Base-by-base conservation (phyloP, 2,888 invertebrate genomes). In the Synergus gifuensis region DNA sequence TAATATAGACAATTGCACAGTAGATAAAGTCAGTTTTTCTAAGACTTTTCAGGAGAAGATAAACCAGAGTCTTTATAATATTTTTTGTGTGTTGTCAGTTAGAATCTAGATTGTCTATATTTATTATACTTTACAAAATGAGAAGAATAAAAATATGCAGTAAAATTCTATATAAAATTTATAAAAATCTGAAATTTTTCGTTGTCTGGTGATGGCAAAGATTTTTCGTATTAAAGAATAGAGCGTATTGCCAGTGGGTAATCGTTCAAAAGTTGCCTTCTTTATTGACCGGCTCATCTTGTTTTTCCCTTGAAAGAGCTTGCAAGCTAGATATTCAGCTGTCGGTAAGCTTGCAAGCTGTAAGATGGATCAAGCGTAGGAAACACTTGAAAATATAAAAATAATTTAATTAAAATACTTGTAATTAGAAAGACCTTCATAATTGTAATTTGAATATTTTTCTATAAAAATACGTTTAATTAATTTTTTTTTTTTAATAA, bases 221-320 rank as follows among this genome's bases (percentile, higher is more conserved):
- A 16, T 11, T 49, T 16, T 11, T 16, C 49, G 16, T 49, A 14
- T 49, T 4, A 28, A 28, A 2, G 44, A 67, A 46, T 44, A 67
- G 18, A 67, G 9, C 4, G 49, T 16, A 54, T 14, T 44, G 18
- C 49, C 5, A 36, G 46, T n/a, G 5, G 28, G 54, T 54, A 73
- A 73, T 73, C 5, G 18, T 12, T 12, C 36, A 54, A 16, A 14
- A 73, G 73, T 36, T 1, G 36, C 54, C 73, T 54, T 73, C 54
- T 54, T 73, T 54, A 73, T 54, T 54, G 54, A 73, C 9, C 36
- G 36, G 49, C 54, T 73, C 14, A 36, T 54, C 36, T 36, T 18
- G 54, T 73, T 54, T 36, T 73, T 54, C 54, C 73, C 18, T 54
- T 54, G n/a, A n/a, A 11, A 36, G 40, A 54, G 54, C 73, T 73